Percentiles rank a stretch among this genome's conserved stretches.
Evolutionary conservation across 2,888 invertebrate genomes (phyloP).

Genomic region (Drosophila greeni): DNA sequence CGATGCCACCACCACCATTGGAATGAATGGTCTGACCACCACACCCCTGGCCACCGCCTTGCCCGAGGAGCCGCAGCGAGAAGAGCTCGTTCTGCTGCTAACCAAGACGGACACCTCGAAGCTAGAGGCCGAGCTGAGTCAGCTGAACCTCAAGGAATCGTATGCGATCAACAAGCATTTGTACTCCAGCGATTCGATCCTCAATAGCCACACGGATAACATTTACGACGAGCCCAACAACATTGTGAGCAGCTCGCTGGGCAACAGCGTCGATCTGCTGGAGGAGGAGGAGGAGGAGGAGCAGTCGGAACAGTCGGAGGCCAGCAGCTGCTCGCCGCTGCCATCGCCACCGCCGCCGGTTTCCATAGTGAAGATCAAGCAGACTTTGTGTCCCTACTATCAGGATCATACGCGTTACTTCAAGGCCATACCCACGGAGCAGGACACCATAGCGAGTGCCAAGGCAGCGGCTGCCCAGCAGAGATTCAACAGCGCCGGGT

Average conservation of each 20-base stretch:
- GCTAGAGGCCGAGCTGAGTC: constrained; percentile 41
- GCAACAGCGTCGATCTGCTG: constrained; percentile 74
- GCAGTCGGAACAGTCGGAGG: constrained; percentile 60
- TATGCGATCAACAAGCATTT: constrained; percentile 76
- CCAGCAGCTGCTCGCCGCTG: constrained; percentile 67
- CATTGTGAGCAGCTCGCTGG: constrained; percentile 74
- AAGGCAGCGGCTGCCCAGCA: constrained; percentile 73
- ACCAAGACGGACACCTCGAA: constrained; percentile 11
- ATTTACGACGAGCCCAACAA: constrained; percentile 79
- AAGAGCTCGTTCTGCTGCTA: constrained; percentile 50
- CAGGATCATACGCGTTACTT: constrained; percentile 77
- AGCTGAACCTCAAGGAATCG: constrained; percentile 70
- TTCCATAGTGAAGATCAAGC: constrained; percentile 70
- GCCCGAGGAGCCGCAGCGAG: constrained; percentile 27
- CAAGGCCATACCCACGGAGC: constrained; percentile 77
- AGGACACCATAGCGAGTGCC: constrained; percentile 74
- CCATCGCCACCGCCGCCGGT: constrained; percentile 73
- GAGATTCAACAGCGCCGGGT: constrained; percentile 72
- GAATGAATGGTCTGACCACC: constrained; percentile 33
- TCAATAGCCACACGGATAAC: constrained; percentile 77
- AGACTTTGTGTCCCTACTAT: constrained; percentile 75
- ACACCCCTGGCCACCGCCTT: neutral
- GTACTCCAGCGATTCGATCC: constrained; percentile 78
- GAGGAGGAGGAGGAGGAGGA: constrained; percentile 64
- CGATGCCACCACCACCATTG: constrained; percentile 49